Conservation (phyloP, 2,797 vertebrate genomes). For the Tenualosa ilisha region DNA sequence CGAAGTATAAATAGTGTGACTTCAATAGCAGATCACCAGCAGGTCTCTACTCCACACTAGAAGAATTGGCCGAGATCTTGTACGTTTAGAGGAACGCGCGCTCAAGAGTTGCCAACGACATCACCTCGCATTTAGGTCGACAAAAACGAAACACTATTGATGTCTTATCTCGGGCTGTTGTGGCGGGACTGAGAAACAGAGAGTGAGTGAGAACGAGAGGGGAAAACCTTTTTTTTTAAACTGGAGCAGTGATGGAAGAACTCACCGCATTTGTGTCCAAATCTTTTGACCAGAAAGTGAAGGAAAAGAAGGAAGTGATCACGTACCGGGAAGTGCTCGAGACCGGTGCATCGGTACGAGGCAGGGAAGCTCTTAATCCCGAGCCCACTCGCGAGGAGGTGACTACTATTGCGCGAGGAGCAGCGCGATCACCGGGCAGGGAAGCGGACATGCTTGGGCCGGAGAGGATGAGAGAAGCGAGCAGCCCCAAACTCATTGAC, state of each 20-base stretch:
- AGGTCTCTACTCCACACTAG: constrained; percentile 85
- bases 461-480: constrained; percentile 85
- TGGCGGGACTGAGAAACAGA: constrained; percentile 68
- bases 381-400: constrained; percentile 84
- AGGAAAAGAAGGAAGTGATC: constrained; percentile 97
- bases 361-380: constrained; percentile 79
- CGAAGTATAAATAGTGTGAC: constrained; percentile 99
- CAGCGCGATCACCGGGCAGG: constrained; percentile 84
- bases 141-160: constrained; percentile 80
- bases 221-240: constrained; percentile 21
- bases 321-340: constrained; percentile 96
- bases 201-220: constrained; percentile 61
- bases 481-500: constrained; percentile 93
- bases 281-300: constrained; percentile 98
- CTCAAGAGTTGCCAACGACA: constrained; percentile 74
- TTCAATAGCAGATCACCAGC: constrained; percentile 89
- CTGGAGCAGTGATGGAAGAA: constrained; percentile 90
- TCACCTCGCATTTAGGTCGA: constrained; percentile 74
- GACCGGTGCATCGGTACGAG: constrained; percentile 81
- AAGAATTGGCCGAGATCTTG: constrained; percentile 83
- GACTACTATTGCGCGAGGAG: constrained; percentile 78
- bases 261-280: constrained; percentile 98
- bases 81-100: constrained; percentile 64
- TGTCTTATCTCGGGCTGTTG: constrained; percentile 81
- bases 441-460: constrained; percentile 88